Evolutionary conservation across 1,140 invertebrate species (phyloP).

Genomic region (Euwallacea similis): DNA sequence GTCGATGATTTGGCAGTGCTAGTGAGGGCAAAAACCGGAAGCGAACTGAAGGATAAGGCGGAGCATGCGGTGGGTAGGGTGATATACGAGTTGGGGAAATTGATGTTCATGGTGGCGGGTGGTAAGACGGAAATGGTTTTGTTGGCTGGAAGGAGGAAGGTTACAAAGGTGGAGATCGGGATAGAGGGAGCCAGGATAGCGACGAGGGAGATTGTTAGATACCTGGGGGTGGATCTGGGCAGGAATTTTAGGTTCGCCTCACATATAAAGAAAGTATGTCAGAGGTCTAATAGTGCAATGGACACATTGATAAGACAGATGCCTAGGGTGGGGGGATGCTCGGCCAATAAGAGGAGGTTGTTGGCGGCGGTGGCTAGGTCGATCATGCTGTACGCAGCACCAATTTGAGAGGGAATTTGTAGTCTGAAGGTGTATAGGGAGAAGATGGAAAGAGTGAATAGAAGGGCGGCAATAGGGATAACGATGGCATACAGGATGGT

Average conservation of each 20-base stretch:
- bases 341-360: not conserved
- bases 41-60: conserved; percentile 4
- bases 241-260: not conserved
- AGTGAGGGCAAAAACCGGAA: not conserved
- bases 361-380: conserved; percentile 6
- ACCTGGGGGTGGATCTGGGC: not conserved
- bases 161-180: not conserved
- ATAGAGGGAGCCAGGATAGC: not conserved
- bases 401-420: conserved; percentile 17
- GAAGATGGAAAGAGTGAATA: conserved; percentile 10
- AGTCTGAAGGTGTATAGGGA: not conserved
- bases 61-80: not conserved
- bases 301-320: not conserved
- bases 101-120: not conserved
- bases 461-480: conserved; percentile 18
- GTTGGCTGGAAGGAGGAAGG: conserved; percentile 5
- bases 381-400: conserved; percentile 15
- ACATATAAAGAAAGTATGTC: not conserved
- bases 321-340: conserved; percentile 4
- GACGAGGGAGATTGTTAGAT: not conserved
- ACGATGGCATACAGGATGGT: conserved; percentile 25
- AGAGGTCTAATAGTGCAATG: not conserved
- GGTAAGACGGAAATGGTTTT: conserved; percentile 16
- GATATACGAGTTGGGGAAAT: not conserved
- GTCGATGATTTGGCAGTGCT: conserved; percentile 32